Conservation (phyloP, 2,113 vertebrate species). For the Oreochromis tanganicae region DNA sequence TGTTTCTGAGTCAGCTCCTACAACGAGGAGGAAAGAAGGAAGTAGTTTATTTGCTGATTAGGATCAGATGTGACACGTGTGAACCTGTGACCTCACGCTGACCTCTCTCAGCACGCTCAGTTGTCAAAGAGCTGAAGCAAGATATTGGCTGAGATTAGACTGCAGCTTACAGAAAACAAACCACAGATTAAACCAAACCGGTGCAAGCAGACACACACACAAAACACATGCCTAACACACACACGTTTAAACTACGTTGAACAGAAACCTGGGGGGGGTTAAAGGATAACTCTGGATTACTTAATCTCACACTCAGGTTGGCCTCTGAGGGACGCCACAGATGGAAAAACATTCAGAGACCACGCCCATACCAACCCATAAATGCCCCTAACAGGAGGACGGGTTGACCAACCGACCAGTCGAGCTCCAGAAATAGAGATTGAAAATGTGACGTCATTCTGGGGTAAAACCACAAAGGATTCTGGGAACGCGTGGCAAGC, state of each 20-base stretch:
- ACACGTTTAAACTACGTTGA: not conserved
- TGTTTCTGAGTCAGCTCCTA: conserved; percentile 65
- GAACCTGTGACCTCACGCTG: not conserved
- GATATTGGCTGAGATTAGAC: not conserved
- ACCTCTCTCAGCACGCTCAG: not conserved
- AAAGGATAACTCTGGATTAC: not conserved
- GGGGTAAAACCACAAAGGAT: too few relatives aligned
- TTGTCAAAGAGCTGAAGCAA: not conserved
- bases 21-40: not conserved
- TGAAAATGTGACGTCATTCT: too few relatives aligned
- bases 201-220: not conserved
- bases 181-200: not conserved
- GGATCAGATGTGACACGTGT: not conserved
- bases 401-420: not conserved
- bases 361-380: not conserved
- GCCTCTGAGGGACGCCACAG: not conserved
- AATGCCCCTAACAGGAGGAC: not conserved
- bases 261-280: not conserved
- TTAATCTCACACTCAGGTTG: not conserved
- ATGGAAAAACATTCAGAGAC: not conserved
- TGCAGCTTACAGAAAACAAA: not conserved
- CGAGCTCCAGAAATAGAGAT: not conserved
- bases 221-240: too few relatives aligned
- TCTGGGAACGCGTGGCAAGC: too few relatives aligned
- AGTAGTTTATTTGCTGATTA: not conserved